Percentiles rank a stretch among this genome's conserved stretches.
Evolutionary conservation across 2,888 invertebrate genomes (phyloP).

Genomic region (Mimas tiliae): DNA sequence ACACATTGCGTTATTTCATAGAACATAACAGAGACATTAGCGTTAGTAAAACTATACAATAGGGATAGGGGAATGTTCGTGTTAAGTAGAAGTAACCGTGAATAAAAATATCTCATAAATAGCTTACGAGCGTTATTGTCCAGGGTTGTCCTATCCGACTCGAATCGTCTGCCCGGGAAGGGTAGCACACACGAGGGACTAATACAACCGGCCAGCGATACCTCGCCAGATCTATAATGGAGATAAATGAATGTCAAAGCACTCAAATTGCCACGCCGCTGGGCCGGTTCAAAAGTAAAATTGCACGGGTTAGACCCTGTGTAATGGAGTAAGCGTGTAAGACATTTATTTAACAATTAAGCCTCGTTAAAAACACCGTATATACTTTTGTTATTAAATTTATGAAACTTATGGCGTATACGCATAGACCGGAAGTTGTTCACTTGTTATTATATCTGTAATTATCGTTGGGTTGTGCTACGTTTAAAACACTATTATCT

Average conservation of each 20-base stretch:
- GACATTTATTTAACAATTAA: slow-evolving; percentile 77
- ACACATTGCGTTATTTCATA: not conserved
- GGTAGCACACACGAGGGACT: slow-evolving; percentile 62
- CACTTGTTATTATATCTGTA: not conserved
- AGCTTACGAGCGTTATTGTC: slow-evolving; percentile 22
- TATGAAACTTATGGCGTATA: slow-evolving; percentile 6
- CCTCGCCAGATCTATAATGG: slow-evolving; percentile 73
- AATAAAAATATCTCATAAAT: slow-evolving; percentile 24
- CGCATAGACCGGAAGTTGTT: not conserved
- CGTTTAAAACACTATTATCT: too few relatives aligned
- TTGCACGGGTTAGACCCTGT: slow-evolving; percentile 64
- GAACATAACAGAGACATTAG: not conserved
- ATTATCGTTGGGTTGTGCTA: not conserved
- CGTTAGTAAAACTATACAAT: not conserved
- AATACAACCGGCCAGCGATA: slow-evolving; percentile 45
- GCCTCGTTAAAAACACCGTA: slow-evolving; percentile 51
- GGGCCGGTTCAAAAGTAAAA: slow-evolving; percentile 60
- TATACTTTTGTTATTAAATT: slow-evolving; percentile 34
- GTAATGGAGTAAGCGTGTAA: slow-evolving; percentile 81
- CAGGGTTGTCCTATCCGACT: slow-evolving; percentile 20
- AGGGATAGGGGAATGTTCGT: slow-evolving; percentile 15
- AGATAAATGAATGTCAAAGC: slow-evolving; percentile 82
- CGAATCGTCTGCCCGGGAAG: slow-evolving; percentile 25
- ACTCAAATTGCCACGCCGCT: slow-evolving; percentile 63
- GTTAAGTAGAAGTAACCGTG: slow-evolving; percentile 23